Percentiles rank a stretch among this genome's conserved stretches.
phyloP scores from a whole-genome alignment of 2,797 vertebrate species.

The Menidia menidia region DNA sequence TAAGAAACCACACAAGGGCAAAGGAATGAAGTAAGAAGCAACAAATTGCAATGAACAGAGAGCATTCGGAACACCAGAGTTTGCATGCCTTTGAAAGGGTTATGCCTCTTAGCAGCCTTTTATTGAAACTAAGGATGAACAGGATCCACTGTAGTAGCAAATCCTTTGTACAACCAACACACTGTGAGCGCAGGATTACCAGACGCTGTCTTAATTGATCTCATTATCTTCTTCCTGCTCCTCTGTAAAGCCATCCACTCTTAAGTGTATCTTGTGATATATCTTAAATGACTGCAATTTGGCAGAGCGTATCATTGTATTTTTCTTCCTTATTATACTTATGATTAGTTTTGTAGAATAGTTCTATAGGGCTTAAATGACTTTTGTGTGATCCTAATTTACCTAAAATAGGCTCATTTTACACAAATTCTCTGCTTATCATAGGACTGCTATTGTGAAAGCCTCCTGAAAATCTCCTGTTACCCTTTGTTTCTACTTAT shows the following conservation, averaged over 20 bases:
- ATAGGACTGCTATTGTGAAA: background rate
- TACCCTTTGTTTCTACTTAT: too few relatives aligned
- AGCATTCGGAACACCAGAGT: slow-evolving; percentile 40
- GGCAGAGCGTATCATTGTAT: slow-evolving; percentile 29
- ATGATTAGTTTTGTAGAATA: slow-evolving; percentile 13
- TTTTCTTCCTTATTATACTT: background rate
- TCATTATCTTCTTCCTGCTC: slow-evolving; percentile 71
- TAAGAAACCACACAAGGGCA: slow-evolving; percentile 35
- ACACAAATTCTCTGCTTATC: background rate
- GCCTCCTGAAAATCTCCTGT: background rate
- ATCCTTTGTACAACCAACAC: slow-evolving; percentile 47
- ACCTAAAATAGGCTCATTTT: slow-evolving; percentile 1
- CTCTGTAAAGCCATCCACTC: slow-evolving; percentile 45
- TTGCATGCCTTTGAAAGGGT: slow-evolving; percentile 53
- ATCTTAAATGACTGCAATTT: slow-evolving; percentile 41
- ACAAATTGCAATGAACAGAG: slow-evolving; percentile 56
- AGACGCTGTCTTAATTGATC: slow-evolving; percentile 78
- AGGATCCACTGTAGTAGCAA: slow-evolving; percentile 39
- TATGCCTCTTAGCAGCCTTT: slow-evolving; percentile 54
- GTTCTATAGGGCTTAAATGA: slow-evolving; percentile 15
- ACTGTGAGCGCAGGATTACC: slow-evolving; percentile 64
- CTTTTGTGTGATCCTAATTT: background rate
- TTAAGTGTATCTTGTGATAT: slow-evolving; percentile 48
- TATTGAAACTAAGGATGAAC: slow-evolving; percentile 68
- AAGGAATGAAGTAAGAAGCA: slow-evolving; percentile 46